Evolutionary conservation across 2,113 vertebrate species (phyloP), one percentile per base, ranked within the genome.

Genomic region (Percopsis transmontana): DNA sequence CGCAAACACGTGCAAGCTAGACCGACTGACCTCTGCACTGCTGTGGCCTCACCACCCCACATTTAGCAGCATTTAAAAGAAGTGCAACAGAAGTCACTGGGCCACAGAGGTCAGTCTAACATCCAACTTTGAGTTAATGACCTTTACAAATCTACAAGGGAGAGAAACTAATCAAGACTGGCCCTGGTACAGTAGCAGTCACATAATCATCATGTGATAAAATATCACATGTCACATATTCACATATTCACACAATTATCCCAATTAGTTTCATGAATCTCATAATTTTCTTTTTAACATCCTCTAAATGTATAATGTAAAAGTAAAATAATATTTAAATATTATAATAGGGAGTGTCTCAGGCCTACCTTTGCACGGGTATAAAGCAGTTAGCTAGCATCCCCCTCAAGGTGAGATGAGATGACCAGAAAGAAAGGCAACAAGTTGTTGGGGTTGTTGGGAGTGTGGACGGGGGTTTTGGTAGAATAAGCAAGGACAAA

Each of bases 401-500:
- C 9, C 42, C 42, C 42, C 16, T 42, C 50, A 41, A 27, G 45
- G 16, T 27, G 23, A 52, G 54, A 51, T 58, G 41, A 59, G 9
- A 51, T 18, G 16, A 18, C 58, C 59, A 64, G 53, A 63, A 68
- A 77, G 27, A 66, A 72, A 61, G 66, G 66, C 55, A 68, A 54
- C 57, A 47, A 71, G 62, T 60, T 60, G 27, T 33, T 33, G 27
- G 27, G 5, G 27, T 33, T 33, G 8, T 33, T 55, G 23, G 53
- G 52, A 42, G 48, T 68, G 62, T 57, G 24, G 54, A 69, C 56
- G 70, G 70, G 67, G 70, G 80, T 79, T 82, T 70, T 74, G 58
- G 83, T 10, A 83, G 83, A 89, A 87, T 72, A 86, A 90, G 79
- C 89, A 91, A 90, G 88, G 87, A 77, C 83, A 86, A 78, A 76